Percentiles rank a stretch among this genome's conserved stretches.
Evolutionary conservation across 2,797 vertebrate species (phyloP).

Genomic region (Cyprinella venusta): DNA sequence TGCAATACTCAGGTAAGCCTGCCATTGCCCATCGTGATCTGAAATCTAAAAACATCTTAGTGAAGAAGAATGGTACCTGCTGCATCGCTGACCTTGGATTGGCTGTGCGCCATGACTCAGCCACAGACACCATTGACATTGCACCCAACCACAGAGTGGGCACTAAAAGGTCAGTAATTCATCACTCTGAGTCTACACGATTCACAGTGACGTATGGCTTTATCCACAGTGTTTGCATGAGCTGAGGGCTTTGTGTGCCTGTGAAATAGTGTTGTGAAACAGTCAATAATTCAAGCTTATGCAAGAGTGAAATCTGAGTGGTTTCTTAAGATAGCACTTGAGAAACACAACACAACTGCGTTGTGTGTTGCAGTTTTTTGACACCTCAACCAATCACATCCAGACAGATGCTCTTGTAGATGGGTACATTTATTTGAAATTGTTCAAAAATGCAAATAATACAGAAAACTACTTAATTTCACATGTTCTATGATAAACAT

Average conservation of each 20-base stretch:
- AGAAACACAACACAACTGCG: too few relatives aligned
- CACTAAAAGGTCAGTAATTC: slow-evolving; percentile 82
- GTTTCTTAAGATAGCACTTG: background rate
- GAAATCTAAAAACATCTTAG: slow-evolving; percentile 89
- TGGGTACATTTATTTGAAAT: background rate
- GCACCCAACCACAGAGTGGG: slow-evolving; percentile 89
- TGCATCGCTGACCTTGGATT: slow-evolving; percentile 88
- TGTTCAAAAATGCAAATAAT: background rate
- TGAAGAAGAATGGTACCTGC: slow-evolving; percentile 88
- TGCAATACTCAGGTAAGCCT: slow-evolving; percentile 78
- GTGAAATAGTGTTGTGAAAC: slow-evolving; percentile 12
- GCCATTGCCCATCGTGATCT: slow-evolving; percentile 88
- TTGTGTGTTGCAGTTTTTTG: background rate
- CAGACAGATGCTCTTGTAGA: background rate
- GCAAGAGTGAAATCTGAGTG: background rate
- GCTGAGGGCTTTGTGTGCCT: background rate
- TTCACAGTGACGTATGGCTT: background rate
- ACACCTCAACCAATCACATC: background rate
- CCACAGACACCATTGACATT: slow-evolving; percentile 89
- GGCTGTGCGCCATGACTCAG: slow-evolving; percentile 86
- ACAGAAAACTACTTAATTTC: background rate
- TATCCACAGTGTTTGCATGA: background rate
- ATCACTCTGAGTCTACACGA: background rate
- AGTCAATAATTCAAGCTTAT: slow-evolving; percentile 1
- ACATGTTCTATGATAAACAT: background rate